Percentiles rank a stretch among this genome's conserved stretches.
Conservation (phyloP, 2,113 vertebrate genomes). For the Heteronetta atricapilla region DNA sequence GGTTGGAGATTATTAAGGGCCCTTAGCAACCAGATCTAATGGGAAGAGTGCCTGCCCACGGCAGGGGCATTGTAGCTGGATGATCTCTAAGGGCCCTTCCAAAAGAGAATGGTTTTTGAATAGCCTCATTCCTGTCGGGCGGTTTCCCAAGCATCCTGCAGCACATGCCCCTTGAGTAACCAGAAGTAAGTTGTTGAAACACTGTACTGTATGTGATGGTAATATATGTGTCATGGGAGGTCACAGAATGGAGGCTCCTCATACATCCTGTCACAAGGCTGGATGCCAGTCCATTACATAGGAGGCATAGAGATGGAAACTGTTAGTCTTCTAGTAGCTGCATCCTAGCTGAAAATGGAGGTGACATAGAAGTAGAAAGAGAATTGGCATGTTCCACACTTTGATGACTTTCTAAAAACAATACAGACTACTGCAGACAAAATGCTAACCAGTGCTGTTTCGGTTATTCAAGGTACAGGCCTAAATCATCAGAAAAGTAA, state of each 20-base stretch:
- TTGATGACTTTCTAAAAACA: neutral
- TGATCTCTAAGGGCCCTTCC: too few species aligned
- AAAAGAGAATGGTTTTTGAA: neutral
- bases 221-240: fast-evolving
- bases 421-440: neutral
- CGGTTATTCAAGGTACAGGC: neutral
- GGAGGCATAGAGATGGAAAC: neutral
- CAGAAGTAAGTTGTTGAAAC: neutral
- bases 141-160: neutral
- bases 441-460: neutral
- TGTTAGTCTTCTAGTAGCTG: too few species aligned
- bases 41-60: too few species aligned
- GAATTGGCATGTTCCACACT: neutral
- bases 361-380: neutral
- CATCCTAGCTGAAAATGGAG: neutral
- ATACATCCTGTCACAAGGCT: neutral
- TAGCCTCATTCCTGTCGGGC: neutral
- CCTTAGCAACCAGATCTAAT: too few species aligned
- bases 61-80: too few species aligned
- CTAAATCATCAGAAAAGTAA: neutral
- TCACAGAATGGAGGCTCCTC: fast-evolving
- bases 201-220: neutral
- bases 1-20: too few species aligned
- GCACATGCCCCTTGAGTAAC: neutral
- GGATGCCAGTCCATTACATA: neutral